Evolutionary conservation across 1,140 invertebrate species (phyloP).

Genomic region (Penaeus japonicus): DNA sequence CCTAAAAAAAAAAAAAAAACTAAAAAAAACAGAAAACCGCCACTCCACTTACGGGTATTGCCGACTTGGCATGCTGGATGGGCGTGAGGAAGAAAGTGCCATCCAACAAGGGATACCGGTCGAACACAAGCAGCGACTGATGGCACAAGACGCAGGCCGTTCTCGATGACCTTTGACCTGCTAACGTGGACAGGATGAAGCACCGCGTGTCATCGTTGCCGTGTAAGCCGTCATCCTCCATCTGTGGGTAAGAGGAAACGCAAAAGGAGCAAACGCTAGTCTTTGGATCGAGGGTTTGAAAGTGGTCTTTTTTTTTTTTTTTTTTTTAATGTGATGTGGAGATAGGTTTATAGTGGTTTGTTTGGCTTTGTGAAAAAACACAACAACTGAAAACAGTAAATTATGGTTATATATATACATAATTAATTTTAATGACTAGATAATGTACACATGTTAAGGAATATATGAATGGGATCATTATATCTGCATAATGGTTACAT

Average conservation of each 20-base stretch:
- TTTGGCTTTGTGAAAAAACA: too few species aligned
- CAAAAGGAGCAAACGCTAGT: conserved; percentile 59
- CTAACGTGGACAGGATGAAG: conserved; percentile 89
- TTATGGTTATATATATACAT: too few species aligned
- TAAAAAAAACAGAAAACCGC: background rate
- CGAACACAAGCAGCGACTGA: conserved; percentile 88
- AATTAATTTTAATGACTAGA: too few species aligned
- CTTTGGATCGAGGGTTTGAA: background rate
- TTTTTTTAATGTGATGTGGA: background rate
- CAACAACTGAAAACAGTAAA: too few species aligned
- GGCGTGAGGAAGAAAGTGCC: conserved; percentile 97
- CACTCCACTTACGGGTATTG: conserved; percentile 76
- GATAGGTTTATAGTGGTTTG: too few species aligned
- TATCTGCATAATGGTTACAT: too few species aligned
- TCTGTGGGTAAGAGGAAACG: conserved; percentile 68
- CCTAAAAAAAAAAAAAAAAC: background rate
- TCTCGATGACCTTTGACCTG: conserved; percentile 81
- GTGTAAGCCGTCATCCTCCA: conserved; percentile 96
- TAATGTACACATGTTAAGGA: too few species aligned
- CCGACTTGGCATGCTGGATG: conserved; percentile 82
- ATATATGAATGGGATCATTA: too few species aligned
- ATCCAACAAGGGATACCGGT: conserved; percentile 94
- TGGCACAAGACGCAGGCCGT: conserved; percentile 90
- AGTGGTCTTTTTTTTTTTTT: background rate
- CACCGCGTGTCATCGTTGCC: conserved; percentile 96